Base-by-base conservation (phyloP, 2,113 vertebrate species). In the Oryzias javanicus region DNA sequence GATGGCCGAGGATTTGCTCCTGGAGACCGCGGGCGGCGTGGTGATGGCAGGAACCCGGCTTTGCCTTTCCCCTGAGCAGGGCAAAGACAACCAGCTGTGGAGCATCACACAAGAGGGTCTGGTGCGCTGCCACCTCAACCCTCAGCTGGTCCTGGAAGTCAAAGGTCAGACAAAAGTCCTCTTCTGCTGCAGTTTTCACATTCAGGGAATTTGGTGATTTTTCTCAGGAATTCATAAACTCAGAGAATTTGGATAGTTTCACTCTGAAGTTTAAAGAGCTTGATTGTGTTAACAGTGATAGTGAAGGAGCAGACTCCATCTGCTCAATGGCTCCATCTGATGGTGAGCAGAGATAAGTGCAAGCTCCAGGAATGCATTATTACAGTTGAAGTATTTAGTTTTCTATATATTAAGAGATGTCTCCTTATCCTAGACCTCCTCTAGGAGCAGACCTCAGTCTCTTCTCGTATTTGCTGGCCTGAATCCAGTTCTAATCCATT, bases 141-240 rank as follows among this genome's bases (percentile, higher is more conserved):
- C 95, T 12, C 88, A 93, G 10, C 90, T 98, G 82, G 94, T 95
- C 76, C 88, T 98, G 84, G 95, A 99, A 78, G 87, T 99, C 83
- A 99, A 98, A 97, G 97, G 96, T 98, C 85, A 95, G 92, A 63
- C 12, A 45, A 3, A 3, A 5, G 3, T 16, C 3, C 42, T 10
- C 58, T 18, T 0, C 13, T 14, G 12, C 14, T 0, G 35, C 14
- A 10, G 18, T 49, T 20, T 14, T 49, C 0, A 14, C 13, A 24
- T 49, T 24, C 19, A 14, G 20, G 20, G 10, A 12, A 12, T 10
- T 35, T 12, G 0, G 35, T 35, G 10, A 8, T 35, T 35, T 27
- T 27, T 27, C 6, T 27, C 12, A 12, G 7, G 35, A 12, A 12
- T 8, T 35, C 7, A 35, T 12, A 12, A 12, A 35, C 8, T 10